Evolutionary conservation across 2,888 invertebrate species (phyloP).

Genomic region (Spodoptera littoralis): DNA sequence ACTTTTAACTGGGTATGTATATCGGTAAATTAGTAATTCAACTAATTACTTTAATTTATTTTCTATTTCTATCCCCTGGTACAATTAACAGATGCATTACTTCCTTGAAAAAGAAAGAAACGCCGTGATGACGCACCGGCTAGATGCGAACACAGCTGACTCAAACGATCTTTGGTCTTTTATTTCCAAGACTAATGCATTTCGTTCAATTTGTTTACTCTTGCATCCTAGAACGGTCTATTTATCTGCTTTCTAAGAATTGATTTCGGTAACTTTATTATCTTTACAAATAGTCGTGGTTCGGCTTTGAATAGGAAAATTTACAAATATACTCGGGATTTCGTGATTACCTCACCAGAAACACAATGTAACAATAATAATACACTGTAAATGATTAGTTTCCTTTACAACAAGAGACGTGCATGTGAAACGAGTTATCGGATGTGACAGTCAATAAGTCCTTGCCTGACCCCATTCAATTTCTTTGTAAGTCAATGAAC

Average conservation of each 20-base stretch:
- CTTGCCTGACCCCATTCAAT: slow-evolving; percentile 43
- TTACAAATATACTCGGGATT: background rate
- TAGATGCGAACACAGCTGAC: slow-evolving; percentile 55
- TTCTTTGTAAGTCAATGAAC: slow-evolving; percentile 52
- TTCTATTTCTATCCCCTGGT: slow-evolving; percentile 8
- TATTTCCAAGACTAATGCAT: slow-evolving; percentile 21
- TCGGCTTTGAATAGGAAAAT: slow-evolving; percentile 25
- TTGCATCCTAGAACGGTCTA: slow-evolving; percentile 4
- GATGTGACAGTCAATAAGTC: slow-evolving; percentile 40
- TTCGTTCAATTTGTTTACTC: slow-evolving; percentile 15
- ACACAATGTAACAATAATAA: slow-evolving; percentile 17
- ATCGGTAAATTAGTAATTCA: too few relatives aligned
- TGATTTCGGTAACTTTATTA: background rate
- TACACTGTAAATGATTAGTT: slow-evolving; percentile 1
- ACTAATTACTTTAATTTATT: too few relatives aligned
- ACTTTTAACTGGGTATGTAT: too few relatives aligned
- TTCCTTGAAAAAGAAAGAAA: slow-evolving; percentile 55
- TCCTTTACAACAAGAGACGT: slow-evolving; percentile 6
- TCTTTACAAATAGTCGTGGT: slow-evolving; percentile 8
- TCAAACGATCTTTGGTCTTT: slow-evolving; percentile 50
- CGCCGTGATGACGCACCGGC: slow-evolving; percentile 42
- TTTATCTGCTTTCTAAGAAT: slow-evolving; percentile 13
- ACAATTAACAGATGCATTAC: slow-evolving; percentile 26
- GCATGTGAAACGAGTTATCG: slow-evolving; percentile 9
- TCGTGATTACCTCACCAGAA: background rate